phyloP scores from a whole-genome alignment of 2,888 invertebrate genomes.

The Drosophila putrida region DNA sequence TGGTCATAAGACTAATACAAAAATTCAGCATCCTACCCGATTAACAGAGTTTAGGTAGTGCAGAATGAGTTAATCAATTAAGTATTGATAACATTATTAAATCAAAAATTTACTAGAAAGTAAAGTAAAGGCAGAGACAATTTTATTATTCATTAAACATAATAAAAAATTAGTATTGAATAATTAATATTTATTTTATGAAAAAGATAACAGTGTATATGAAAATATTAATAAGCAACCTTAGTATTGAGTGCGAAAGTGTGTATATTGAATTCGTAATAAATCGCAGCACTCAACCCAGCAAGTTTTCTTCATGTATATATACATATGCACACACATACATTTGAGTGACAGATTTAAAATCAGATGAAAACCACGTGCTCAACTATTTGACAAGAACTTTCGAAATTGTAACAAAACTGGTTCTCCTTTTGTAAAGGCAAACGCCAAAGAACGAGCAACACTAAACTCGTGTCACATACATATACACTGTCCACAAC shows the following conservation, averaged over 20 bases:
- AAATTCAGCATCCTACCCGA: no score
- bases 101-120: no score
- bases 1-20: no score
- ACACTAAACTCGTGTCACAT: slow-evolving; percentile 11
- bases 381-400: background rate
- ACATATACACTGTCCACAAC: slow-evolving; percentile 5
- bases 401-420: slow-evolving; percentile 26
- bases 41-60: no score
- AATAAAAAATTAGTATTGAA: slow-evolving; percentile 18
- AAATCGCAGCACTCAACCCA: background rate
- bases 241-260: background rate
- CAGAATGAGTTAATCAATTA: no score
- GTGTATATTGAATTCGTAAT: slow-evolving; percentile 1
- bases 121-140: no score
- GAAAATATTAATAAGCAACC: background rate
- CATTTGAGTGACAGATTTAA: background rate
- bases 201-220: background rate
- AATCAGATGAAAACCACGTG: slow-evolving; percentile 8
- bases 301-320: background rate
- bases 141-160: no score
- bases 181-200: background rate
- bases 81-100: no score
- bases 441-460: slow-evolving; percentile 16
- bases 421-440: slow-evolving; percentile 25
- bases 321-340: background rate